phyloP scores from a whole-genome alignment of 2,888 invertebrate species.

The Drosophila diplacantha region DNA sequence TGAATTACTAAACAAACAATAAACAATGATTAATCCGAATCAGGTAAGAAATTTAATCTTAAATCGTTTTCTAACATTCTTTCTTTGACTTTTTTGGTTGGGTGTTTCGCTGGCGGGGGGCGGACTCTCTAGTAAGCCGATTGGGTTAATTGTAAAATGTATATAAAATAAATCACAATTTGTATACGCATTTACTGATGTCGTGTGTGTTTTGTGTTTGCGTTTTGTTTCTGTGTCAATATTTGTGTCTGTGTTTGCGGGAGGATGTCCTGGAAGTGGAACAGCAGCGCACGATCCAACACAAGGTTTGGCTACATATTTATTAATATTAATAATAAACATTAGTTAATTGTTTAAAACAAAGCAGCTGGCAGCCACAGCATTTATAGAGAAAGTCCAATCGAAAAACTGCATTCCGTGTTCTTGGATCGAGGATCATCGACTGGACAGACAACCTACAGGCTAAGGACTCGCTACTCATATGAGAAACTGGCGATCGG shows the following conservation, averaged over 20 bases:
- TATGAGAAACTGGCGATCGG: slow-evolving; percentile 63
- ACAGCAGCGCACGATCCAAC: slow-evolving; percentile 32
- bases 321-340: slow-evolving; percentile 57
- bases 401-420: slow-evolving; percentile 32
- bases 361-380: slow-evolving; percentile 63
- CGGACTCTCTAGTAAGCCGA: slow-evolving; percentile 49
- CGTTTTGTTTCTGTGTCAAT: slow-evolving; percentile 24
- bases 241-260: slow-evolving; percentile 32
- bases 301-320: slow-evolving; percentile 38
- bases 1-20: slow-evolving; percentile 9
- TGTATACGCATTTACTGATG: slow-evolving; percentile 60
- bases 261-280: slow-evolving; percentile 16
- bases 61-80: slow-evolving; percentile 16
- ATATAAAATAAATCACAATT: slow-evolving; percentile 73
- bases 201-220: slow-evolving; percentile 22
- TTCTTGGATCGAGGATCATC: slow-evolving; percentile 7
- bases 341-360: slow-evolving; percentile 69
- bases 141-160: slow-evolving; percentile 59
- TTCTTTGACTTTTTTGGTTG: slow-evolving; percentile 33
- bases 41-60: slow-evolving; percentile 53
- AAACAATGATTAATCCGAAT: slow-evolving; percentile 39
- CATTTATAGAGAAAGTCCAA: slow-evolving; percentile 38
- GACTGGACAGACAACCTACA: slow-evolving; percentile 21
- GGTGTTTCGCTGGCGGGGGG: slow-evolving; percentile 34
- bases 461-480: slow-evolving; percentile 36